Base-by-base conservation (phyloP, 2,113 vertebrate genomes). In the Bolborhynchus lineola region DNA sequence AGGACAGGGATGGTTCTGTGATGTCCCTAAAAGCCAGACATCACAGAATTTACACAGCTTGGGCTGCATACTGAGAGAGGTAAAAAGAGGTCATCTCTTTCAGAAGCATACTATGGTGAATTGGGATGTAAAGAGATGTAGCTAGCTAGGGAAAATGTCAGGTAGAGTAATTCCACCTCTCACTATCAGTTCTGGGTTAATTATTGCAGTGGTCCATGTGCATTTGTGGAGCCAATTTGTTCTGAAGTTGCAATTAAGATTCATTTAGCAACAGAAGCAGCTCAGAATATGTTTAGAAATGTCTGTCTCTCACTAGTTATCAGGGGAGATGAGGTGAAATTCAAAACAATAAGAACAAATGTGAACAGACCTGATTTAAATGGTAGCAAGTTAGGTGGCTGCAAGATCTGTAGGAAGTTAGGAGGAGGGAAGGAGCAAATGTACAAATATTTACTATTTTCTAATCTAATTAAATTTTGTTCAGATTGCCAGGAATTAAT, bases 21-120 rank as follows among this genome's bases (percentile, higher is more conserved):
- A 76, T 93, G 91, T 89, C 53, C 83, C 86, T 93, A 72, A 94
- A 91, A 96, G 90, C 35, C 90, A 93, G 92, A 93, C 88, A 87
- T 96, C 88, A 82, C 83, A 95, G 95, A 94, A 79, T 89, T 93
- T 93, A 50, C 62, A 72, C 74, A 91, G 70, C 86, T 91, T 72
- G 44, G 67, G 69, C 77, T 92, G 31, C 77, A 76, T 76, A 76
- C 90, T 91, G 88, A 93, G 86, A 92, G 76, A 92, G 82, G 69
- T 96, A 91, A 86, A 84, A 92, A 78, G 70, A 92, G 92, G 86
- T 92, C 86, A 70, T 82, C 78, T 87, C 53, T 86, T 96, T 96
- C 88, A 94, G 92, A 94, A 94, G 52, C 31, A 7, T 80, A 18
- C 65, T 87, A 2, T 57, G n/a, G 57, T 62, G 77, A 86, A 87